phyloP scores from a whole-genome alignment of 2,888 invertebrate species.

The Abrostola tripartita region DNA sequence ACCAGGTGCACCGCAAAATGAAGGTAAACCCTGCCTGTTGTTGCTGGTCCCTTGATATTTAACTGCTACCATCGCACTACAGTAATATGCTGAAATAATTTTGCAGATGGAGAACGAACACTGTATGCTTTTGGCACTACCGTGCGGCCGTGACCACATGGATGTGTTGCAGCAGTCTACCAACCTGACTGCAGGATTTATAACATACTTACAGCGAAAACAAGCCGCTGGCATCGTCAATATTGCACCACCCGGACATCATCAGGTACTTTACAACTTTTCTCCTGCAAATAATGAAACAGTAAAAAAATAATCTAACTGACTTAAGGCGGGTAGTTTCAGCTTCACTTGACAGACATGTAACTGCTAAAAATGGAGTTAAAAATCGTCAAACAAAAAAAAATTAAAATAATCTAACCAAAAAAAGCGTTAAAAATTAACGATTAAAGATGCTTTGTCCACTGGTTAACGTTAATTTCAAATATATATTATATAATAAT shows the following conservation, averaged over 20 bases:
- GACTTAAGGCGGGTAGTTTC: too few relatives aligned
- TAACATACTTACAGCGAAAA: slow-evolving; percentile 98
- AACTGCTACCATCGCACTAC: not conserved
- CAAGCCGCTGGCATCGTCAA: slow-evolving; percentile 99
- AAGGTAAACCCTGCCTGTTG: slow-evolving; percentile 88
- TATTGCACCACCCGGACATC: slow-evolving; percentile 96
- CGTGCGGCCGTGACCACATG: slow-evolving; percentile 97
- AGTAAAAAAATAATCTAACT: too few relatives aligned
- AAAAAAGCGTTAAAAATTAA: too few relatives aligned
- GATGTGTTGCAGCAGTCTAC: slow-evolving; percentile 98
- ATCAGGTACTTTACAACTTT: slow-evolving; percentile 85
- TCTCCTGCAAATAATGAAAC: too few relatives aligned
- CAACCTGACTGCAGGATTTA: slow-evolving; percentile 96
- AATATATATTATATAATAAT: too few relatives aligned
- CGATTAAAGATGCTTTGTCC: too few relatives aligned
- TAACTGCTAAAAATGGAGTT: too few relatives aligned
- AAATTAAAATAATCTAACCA: too few relatives aligned
- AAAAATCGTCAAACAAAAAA: too few relatives aligned
- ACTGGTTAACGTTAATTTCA: too few relatives aligned
- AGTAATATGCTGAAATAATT: not conserved
- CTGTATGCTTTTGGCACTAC: slow-evolving; percentile 98
- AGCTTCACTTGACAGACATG: too few relatives aligned
- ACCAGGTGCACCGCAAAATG: slow-evolving; percentile 98
- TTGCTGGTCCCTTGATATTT: not conserved
- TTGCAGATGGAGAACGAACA: slow-evolving; percentile 97